Base-by-base conservation (phyloP, 2,113 vertebrate species). In the Phodopus roborovskii region DNA sequence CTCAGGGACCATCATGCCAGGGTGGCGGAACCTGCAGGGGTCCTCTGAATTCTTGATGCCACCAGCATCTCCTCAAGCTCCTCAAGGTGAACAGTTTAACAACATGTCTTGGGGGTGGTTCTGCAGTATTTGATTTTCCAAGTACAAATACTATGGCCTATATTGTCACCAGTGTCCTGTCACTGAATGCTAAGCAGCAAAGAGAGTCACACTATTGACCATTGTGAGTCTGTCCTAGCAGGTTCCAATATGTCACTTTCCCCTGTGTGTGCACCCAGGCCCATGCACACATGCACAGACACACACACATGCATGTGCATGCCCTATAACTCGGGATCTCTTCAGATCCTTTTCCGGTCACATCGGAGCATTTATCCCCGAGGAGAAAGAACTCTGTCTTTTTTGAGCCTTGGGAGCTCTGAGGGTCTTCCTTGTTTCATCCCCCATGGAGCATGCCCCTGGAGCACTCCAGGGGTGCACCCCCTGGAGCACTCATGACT, bases 231-330 rank as follows among this genome's bases (percentile, higher is more conserved):
- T 53, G 1, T 62, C 48, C 12, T 24, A 48, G 90, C 2, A 13
- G 22, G 68, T 39, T 75, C 24, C 58, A 42, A 2, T 20, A n/a
- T 3, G n/a, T 50, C 3, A 74, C 24, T n/a, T 64, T 36, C 33
- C 36, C 15, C 4, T 36, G 13, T 4, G 5, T 9, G 15, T 4
- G 8, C 7, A 30, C n/a, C 4, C 17, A 48, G 5, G 3, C 10
- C 19, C 28, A 60, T 24, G 24, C 73, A n/a, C 73, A 56, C 53
- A 56, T 56, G 33, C 45, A 77, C 39, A 56, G 2, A 9, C 50
- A 50, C 50, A 50, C 50, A 50, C 50, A 56, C 53, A 56, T 13
- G 28, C 33, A 50, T 45, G 26, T 7, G 2, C 24, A 24, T 36
- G 17, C 45, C 17, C 53, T 58, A 15, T n/a, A 92, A 11, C 84